Conservation (phyloP, 2,888 invertebrate genomes). For the Xanthia togata region DNA sequence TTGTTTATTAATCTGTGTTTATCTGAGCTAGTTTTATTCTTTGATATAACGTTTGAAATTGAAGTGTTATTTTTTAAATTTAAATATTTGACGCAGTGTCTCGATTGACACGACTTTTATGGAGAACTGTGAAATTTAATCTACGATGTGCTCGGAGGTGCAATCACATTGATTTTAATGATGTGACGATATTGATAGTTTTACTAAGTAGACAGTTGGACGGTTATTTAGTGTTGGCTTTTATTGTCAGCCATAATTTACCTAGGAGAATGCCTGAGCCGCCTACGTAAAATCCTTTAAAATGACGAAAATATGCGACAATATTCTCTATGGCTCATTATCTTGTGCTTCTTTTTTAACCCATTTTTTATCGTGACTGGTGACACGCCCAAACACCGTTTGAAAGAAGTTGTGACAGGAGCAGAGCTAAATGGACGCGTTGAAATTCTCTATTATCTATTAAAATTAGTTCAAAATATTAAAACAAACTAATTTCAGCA, state of each 20-base stretch:
- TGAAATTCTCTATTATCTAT: constrained; percentile 41
- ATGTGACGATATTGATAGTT: constrained; percentile 60
- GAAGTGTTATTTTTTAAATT: constrained; percentile 70
- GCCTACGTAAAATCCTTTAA: constrained; percentile 61
- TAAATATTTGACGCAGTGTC: constrained; percentile 60
- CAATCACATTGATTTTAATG: constrained; percentile 54
- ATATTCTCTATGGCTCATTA: constrained; percentile 56
- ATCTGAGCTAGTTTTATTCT: constrained; percentile 79
- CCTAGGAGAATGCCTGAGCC: constrained; percentile 43
- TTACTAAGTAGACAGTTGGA: constrained; percentile 59
- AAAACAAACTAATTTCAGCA: constrained; percentile 47
- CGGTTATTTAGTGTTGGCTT: constrained; percentile 62
- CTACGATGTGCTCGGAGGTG: constrained; percentile 25
- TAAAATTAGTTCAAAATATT: constrained; percentile 41
- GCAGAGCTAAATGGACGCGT: constrained; percentile 16
- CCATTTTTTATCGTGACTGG: constrained; percentile 60
- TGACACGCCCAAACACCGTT: constrained; percentile 60
- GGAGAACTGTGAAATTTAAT: constrained; percentile 53
- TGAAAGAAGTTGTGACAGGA: constrained; percentile 38
- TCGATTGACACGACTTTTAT: constrained; percentile 60
- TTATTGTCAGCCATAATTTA: constrained; percentile 65
- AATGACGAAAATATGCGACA: constrained; percentile 57
- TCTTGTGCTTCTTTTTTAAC: constrained; percentile 29
- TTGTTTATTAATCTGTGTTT: constrained; percentile 88
- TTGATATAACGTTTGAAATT: constrained; percentile 74